Evolutionary conservation across 2,888 invertebrate genomes (phyloP), one percentile per base, ranked within the genome.

Genomic region (Scrobipalpa atriplicella): DNA sequence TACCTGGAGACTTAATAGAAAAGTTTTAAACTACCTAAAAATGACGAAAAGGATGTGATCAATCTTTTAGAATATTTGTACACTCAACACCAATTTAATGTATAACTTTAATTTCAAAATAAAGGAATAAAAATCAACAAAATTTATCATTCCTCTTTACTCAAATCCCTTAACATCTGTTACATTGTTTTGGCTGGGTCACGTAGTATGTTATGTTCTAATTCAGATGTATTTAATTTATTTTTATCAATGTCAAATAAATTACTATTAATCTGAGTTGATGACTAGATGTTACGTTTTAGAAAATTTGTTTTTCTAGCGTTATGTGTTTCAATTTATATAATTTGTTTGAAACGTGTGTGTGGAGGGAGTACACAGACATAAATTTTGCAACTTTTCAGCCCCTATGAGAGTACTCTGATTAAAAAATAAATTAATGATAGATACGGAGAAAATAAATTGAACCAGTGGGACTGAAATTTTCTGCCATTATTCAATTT

Each of bases 371-470:
- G 54, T 13, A 19, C 54, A 19, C 18, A 18, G 19, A 21, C 36
- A 64, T 64, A 64, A 54, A 54, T 52, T 54, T 64, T 54, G 52
- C 39, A 54, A 64, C 64, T 54, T 54, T 64, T 54, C 64, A 39
- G 19, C 38, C 3, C 39, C 19, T 16, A 38, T 21, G 21, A 19
- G 52, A 43, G 47, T 8, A 2, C 10, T 47, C 47, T 47, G 62
- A 62, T 62, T 62, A 62, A 62, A 62, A 62, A 47, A 62, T 47
- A 62, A 62, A 62, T 62, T 62, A 62, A 62, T 62, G 62, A 47
- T 47, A 47, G 47, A 11, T 43, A 2, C 62, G 21, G 47, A 29
- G 43, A 62, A 62, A 43, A 21, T 43, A 43, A 58, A 58, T 58
- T 38, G 58, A 58, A 16, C 58, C 58, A n/a, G 13, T 58, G 58